phyloP scores from a whole-genome alignment of 1,140 invertebrate species.

The Drosophila pandora region DNA sequence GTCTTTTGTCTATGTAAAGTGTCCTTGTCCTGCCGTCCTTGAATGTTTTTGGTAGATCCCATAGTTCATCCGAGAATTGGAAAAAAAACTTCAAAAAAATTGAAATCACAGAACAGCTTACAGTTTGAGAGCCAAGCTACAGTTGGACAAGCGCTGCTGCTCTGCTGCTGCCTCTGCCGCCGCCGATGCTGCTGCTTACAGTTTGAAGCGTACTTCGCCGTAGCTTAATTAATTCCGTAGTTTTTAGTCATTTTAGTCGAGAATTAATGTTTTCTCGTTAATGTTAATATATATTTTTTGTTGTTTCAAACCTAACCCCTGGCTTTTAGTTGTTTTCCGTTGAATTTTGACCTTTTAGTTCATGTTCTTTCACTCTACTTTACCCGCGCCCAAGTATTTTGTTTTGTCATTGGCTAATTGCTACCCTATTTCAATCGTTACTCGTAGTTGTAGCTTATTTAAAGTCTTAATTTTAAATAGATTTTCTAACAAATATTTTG shows the following conservation, averaged over 20 bases:
- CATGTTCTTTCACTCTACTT: conserved; percentile 39
- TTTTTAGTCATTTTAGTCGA: conserved; percentile 21
- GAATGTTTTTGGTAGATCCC: conserved; percentile 11
- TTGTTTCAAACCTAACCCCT: conserved; percentile 37
- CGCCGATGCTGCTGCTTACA: conserved; percentile 11
- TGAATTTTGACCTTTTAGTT: conserved; percentile 62
- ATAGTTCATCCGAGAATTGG: conserved; percentile 25
- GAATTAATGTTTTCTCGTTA: conserved; percentile 18
- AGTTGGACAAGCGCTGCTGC: conserved; percentile 52
- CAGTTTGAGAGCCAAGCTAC: conserved; percentile 51
- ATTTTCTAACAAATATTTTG: conserved; percentile 11
- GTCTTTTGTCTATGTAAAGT: conserved; percentile 18
- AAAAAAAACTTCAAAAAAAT: conserved; percentile 12
- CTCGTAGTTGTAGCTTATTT: conserved; percentile 47
- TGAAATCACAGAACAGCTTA: conserved; percentile 10
- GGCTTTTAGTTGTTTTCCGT: conserved; percentile 60
- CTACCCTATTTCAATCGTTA: conserved; percentile 50
- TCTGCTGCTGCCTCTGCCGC: conserved; percentile 17
- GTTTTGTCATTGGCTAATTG: conserved; percentile 64
- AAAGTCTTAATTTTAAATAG: background rate
- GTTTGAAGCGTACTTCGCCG: conserved; percentile 40
- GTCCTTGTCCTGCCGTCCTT: conserved; percentile 26
- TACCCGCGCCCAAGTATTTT: conserved; percentile 44
- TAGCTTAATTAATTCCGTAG: conserved; percentile 26
- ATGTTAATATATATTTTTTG: conserved; percentile 1